Base-by-base conservation (phyloP, 2,888 invertebrate species). In the Drosophila paranaensis region DNA sequence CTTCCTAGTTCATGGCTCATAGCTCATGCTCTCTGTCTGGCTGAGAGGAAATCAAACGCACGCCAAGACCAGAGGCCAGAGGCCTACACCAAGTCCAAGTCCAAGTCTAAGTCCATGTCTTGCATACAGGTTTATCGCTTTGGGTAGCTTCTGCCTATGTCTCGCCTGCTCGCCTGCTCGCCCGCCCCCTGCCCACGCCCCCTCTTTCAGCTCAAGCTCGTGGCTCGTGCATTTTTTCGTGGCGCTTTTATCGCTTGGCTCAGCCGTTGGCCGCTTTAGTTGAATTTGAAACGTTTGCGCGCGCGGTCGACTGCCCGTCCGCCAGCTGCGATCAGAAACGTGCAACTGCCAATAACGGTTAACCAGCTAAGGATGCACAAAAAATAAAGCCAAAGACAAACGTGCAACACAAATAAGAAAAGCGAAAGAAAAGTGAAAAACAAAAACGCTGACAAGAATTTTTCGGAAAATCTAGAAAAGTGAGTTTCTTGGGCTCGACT, bases 221-320 rank as follows among this genome's bases (percentile, higher is more conserved):
- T 48, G 43, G 56, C 65, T 56, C 56, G 56, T 66, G 71, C 68
- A 69, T 67, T 78, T 50, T 50, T 71, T 58, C 67, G 71, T 69
- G 57, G 53, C 54, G 70, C 71, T 74, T 89, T 87, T 81, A 89
- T 82, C 85, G 89, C 62, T 54, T 39, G 77, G 67, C 75, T 56
- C 74, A 77, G 62, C 67, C 63, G 79, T 73, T 81, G 72, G 73
- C 61, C 79, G 82, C 60, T 80, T 90, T 90, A 91, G 91, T 91
- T 90, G 88, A 79, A 79, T 89, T 90, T 82, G 74, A 90, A 82
- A 85, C 90, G 90, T 83, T 87, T 82, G 79, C 78, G 89, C 81
- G 90, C 90, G 83, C 89, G 88, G 91, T 91, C 80, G 77, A 46
- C 57, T 56, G 60, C 60, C 35, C 16, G 43, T 45, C 42, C 46